These are phyloP conservation scores for Cataglyphis hispanica DNA, from an alignment of 1,140 invertebrate genomes.

Conservation along the genomic window DNA sequence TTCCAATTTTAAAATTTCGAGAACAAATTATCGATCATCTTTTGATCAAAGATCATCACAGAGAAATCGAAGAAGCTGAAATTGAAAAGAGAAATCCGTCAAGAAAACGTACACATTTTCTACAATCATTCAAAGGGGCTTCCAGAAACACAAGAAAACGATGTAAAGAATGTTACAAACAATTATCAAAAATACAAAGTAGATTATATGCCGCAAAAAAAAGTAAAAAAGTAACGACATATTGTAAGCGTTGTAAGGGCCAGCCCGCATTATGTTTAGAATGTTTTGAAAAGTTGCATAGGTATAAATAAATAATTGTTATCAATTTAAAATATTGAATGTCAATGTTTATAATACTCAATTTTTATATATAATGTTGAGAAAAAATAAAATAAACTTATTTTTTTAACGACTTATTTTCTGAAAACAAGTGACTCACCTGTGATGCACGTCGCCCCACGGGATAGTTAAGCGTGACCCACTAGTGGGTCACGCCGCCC, in stretches of 20 bases:
- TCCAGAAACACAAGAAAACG: not conserved
- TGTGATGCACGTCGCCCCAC: no score
- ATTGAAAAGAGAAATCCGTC: no score
- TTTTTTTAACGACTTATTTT: not conserved
- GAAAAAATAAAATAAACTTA: not conserved
- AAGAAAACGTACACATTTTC: not conserved
- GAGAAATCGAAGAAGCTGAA: no score
- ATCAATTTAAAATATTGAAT: no score
- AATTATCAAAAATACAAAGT: not conserved
- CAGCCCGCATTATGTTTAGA: not conserved
- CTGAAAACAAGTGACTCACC: no score
- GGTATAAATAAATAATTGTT: no score
- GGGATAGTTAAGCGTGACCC: no score
- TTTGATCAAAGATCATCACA: not conserved
- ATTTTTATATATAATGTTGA: not conserved
- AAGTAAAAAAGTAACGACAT: not conserved
- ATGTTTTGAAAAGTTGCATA: not conserved
- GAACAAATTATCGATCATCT: slow-evolving; percentile 9
- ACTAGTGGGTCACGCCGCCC: no score
- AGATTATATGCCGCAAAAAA: not conserved
- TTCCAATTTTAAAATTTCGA: not conserved
- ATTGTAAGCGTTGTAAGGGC: not conserved
- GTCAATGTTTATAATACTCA: not conserved
- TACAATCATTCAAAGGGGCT: not conserved
- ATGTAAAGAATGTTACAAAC: not conserved